Conservation (phyloP, 2,113 vertebrate genomes). For the Gallinago jamesoni region DNA sequence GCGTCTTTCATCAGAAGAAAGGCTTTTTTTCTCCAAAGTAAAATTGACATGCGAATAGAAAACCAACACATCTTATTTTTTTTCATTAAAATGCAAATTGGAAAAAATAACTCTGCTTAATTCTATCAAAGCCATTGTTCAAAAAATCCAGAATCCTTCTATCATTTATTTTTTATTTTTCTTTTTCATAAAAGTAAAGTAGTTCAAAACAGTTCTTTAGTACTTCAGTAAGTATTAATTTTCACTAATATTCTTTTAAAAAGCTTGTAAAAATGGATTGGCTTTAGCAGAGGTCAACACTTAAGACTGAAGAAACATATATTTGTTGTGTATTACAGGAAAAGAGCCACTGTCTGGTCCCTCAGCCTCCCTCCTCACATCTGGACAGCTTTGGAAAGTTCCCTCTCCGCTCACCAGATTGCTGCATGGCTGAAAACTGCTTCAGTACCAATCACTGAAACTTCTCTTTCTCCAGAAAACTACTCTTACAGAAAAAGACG, state of each 20-base stretch:
- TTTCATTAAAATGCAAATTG: not conserved
- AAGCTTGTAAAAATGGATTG: not conserved
- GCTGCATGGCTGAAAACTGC: not conserved
- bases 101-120: not conserved
- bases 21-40: not conserved
- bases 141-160: not conserved
- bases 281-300: not conserved
- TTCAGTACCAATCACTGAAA: not conserved
- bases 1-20: not conserved
- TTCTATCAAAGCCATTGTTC: not conserved
- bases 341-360: not conserved
- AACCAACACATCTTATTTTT: not conserved
- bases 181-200: not conserved
- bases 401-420: not conserved
- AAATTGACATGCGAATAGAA: not conserved
- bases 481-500: not conserved
- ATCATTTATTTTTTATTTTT: not conserved
- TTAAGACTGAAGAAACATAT: not conserved
- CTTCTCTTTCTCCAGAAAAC: not conserved
- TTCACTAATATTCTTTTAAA: not conserved
- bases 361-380: not conserved
- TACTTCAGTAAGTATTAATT: not conserved
- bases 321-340: not conserved
- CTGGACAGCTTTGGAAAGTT: not conserved
- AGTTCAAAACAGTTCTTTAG: not conserved